Percentiles rank a stretch among this genome's conserved stretches.
Evolutionary conservation across 2,113 vertebrate species (phyloP).

Genomic region (Ceyx melanurus): DNA sequence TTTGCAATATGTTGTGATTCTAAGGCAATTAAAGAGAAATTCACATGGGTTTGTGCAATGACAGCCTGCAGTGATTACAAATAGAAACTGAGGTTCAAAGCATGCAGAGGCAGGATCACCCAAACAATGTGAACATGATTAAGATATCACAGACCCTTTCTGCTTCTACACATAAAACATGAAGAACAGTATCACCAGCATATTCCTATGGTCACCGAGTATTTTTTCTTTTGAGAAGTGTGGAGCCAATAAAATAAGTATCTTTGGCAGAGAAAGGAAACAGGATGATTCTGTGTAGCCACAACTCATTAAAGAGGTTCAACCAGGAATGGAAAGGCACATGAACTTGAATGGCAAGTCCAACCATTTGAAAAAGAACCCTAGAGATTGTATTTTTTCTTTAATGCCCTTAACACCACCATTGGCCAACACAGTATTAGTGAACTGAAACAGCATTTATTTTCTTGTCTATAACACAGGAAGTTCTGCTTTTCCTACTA

Average conservation of each 20-base stretch:
- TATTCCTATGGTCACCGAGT: not conserved
- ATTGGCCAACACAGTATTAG: not conserved
- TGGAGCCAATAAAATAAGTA: not conserved
- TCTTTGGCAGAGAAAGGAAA: not conserved
- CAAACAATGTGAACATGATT: accelerated
- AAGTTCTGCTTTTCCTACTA: not conserved
- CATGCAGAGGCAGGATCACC: not conserved
- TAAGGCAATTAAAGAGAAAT: not conserved
- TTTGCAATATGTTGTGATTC: not conserved
- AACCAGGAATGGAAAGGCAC: not conserved
- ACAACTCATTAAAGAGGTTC: not conserved
- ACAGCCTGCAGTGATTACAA: not conserved
- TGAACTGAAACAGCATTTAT: not conserved
- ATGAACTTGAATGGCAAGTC: not conserved
- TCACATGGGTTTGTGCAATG: not conserved
- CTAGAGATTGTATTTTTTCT: not conserved
- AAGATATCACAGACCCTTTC: not conserved
- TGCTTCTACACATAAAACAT: not conserved
- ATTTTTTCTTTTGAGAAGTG: not conserved
- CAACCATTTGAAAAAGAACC: not conserved
- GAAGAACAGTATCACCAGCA: not conserved
- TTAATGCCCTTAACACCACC: not conserved
- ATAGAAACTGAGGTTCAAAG: not conserved
- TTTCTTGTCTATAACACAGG: not conserved
- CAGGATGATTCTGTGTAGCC: not conserved